Base-by-base conservation (phyloP, 2,113 vertebrate genomes). In the Xerus inauris region DNA sequence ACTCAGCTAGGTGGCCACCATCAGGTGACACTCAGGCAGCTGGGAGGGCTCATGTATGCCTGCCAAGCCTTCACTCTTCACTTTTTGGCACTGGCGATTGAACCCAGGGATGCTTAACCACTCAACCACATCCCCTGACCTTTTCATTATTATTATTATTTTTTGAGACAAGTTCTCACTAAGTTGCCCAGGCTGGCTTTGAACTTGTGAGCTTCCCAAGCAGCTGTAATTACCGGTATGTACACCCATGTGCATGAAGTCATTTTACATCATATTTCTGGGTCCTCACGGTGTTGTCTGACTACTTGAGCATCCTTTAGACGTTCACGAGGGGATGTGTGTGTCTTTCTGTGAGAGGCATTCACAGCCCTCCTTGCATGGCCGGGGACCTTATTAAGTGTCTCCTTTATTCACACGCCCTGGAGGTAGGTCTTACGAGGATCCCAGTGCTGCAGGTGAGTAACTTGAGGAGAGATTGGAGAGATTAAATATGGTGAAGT, bases 11-110 rank as follows among this genome's bases (percentile, higher is more conserved):
- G 28, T 14, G 26, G 26, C 40, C 49, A 20, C n/a, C 54, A 28
- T 19, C 49, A 9, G 57, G 38, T 13, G 35, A 42, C 30, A 30
- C 12, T 16, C n/a, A 14, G 38, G 30, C 7, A n/a, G 72, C 54
- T 35, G 40, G 47, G 76, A 69, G n/a, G 10, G 32, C 28, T n/a
- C 8, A 3, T 0, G 6, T 40, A 30, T 22, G 0, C 1, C 30
- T n/a, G 5, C 5, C 30, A 51, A 4, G 32, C 62, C 40, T 54
- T 38, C n/a, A 40, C 26, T 47, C 3, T 13, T 51, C 13, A 13
- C 49, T 51, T 57, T 57, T 19, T 57, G 19, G 54, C 5, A 22
- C 54, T 57, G 54, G 54, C 20, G 54, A 22, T 57, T 20, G 19
- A 57, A 20, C 19, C 54, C 19, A 57, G 5, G 51, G 54, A 19